These are phyloP conservation scores for Trachymyrmex cornetzi DNA, from an alignment of 1,140 invertebrate species.

Conservation along the genomic window DNA sequence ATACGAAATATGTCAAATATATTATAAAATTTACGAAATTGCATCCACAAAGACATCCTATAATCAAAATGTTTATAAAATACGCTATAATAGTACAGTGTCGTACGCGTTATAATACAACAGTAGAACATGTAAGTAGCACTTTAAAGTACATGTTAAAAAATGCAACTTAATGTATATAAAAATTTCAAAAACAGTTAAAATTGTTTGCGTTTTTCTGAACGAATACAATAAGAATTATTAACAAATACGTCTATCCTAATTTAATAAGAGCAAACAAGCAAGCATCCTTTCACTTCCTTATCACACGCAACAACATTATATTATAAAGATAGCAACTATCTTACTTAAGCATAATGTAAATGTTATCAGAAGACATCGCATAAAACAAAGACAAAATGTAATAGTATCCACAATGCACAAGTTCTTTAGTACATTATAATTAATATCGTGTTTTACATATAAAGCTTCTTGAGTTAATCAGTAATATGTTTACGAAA, in stretches of 20 bases:
- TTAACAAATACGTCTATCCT: constrained; percentile 41
- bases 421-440: constrained; percentile 77
- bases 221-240: constrained; percentile 41
- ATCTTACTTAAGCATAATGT: constrained; percentile 72
- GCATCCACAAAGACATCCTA: constrained; percentile 64
- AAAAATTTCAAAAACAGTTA: constrained; percentile 73
- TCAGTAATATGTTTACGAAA: constrained; percentile 77
- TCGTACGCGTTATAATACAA: constrained; percentile 79
- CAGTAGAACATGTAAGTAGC: constrained; percentile 81
- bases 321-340: constrained; percentile 72
- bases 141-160: constrained; percentile 83
- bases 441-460: constrained; percentile 75
- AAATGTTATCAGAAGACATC: constrained; percentile 77
- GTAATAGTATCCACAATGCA: constrained; percentile 80
- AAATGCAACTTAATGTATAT: constrained; percentile 78
- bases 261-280: constrained; percentile 68
- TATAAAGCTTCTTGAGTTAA: constrained; percentile 81
- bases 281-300: constrained; percentile 58
- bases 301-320: constrained; percentile 71
- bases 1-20: constrained; percentile 44
- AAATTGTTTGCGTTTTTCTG: constrained; percentile 39
- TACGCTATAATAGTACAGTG: constrained; percentile 82
- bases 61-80: constrained; percentile 83
- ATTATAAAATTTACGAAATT: constrained; percentile 58
- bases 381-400: constrained; percentile 78